Evolutionary conservation across 1,140 invertebrate species (phyloP).

Genomic region (Anoplolepis gracilipes): DNA sequence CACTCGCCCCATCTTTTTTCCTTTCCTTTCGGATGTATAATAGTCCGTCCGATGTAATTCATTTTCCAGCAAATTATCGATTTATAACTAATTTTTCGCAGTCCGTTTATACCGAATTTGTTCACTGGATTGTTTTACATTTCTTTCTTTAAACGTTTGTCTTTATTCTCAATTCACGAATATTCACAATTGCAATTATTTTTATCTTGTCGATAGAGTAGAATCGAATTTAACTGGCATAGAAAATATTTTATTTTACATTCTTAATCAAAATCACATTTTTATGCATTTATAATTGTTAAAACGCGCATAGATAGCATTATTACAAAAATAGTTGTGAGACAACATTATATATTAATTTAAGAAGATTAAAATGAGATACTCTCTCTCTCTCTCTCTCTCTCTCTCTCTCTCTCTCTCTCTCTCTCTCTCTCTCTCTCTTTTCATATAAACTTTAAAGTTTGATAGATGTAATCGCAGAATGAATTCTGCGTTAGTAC

Average conservation of each 20-base stretch:
- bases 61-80: constrained; percentile 12
- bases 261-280: background rate
- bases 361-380: background rate
- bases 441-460: background rate
- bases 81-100: constrained; percentile 7
- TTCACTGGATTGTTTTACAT: background rate
- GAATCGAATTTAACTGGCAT: background rate
- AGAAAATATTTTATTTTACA: background rate
- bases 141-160: background rate
- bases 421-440: no score
- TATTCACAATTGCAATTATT: background rate
- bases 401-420: no score
- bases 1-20: background rate
- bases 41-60: background rate
- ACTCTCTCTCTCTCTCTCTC: background rate
- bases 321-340: background rate
- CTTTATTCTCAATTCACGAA: background rate
- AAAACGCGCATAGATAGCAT: background rate
- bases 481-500: background rate
- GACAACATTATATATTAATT: background rate
- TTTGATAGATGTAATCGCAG: background rate
- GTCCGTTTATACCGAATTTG: background rate
- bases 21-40: background rate
- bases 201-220: background rate
- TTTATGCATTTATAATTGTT: background rate